Conservation (phyloP, 2,113 vertebrate species). For the Heterotilapia buettikoferi region DNA sequence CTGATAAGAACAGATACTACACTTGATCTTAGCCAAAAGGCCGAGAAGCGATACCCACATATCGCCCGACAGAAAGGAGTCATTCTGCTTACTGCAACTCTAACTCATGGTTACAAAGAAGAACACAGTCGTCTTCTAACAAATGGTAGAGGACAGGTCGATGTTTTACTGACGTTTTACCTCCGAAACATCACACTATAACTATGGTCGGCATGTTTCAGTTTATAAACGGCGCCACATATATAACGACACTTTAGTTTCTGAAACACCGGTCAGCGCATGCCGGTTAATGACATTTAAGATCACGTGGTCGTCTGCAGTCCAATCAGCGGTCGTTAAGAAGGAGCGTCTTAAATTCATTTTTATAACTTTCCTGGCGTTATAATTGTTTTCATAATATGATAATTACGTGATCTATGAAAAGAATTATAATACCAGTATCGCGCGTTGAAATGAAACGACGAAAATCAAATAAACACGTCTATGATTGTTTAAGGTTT, state of each 20-base stretch:
- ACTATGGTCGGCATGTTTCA: not conserved
- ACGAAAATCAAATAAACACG: accelerated
- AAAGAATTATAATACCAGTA: not conserved
- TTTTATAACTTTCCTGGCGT: not conserved
- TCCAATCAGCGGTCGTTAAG: not conserved
- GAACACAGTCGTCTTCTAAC: not conserved
- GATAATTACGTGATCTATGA: not conserved
- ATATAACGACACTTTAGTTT: too few species aligned
- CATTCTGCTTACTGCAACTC: not conserved
- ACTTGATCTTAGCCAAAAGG: conserved; percentile 9
- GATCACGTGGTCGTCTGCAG: not conserved
- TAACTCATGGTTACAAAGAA: not conserved
- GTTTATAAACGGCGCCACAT: not conserved
- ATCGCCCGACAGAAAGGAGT: accelerated
- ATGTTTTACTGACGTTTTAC: not conserved
- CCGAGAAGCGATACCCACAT: not conserved
- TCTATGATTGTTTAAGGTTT: not conserved
- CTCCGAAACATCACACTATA: not conserved
- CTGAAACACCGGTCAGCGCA: accelerated
- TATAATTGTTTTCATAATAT: not conserved
- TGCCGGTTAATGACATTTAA: not conserved
- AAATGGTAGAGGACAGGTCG: not conserved
- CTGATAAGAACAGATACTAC: conserved; percentile 52
- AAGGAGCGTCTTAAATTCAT: not conserved
- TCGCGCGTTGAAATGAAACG: not conserved